Conservation (phyloP, 1,140 invertebrate species). For the Drosophila sucinea region DNA sequence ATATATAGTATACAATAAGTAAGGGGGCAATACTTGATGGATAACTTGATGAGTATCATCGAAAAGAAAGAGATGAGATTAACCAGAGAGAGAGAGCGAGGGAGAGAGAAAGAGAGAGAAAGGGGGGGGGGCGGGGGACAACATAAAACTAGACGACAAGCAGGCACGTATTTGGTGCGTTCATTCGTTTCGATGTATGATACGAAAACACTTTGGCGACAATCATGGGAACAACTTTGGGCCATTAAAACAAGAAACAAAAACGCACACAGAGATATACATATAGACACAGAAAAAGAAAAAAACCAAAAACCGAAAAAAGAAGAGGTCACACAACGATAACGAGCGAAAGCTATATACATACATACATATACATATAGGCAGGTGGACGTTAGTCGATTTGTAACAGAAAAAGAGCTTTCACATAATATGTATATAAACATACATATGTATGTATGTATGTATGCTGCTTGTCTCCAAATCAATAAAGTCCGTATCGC, state of each 20-base stretch:
- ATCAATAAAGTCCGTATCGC: slow-evolving; percentile 72
- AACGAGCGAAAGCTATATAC: slow-evolving; percentile 78
- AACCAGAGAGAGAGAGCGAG: slow-evolving; percentile 55
- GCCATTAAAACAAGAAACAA: slow-evolving; percentile 21
- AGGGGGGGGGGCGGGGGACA: neutral
- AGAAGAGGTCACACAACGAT: slow-evolving; percentile 72
- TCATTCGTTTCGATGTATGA: slow-evolving; percentile 60
- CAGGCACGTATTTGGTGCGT: slow-evolving; percentile 54
- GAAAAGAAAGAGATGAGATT: slow-evolving; percentile 56
- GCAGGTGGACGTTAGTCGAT: slow-evolving; percentile 56
- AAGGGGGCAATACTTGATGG: slow-evolving; percentile 76
- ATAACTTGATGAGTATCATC: slow-evolving; percentile 77
- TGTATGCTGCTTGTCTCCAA: slow-evolving; percentile 39
- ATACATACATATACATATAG: slow-evolving; percentile 34
- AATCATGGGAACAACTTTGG: slow-evolving; percentile 75
- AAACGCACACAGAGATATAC: neutral
- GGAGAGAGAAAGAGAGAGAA: slow-evolving; percentile 58
- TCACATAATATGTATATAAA: slow-evolving; percentile 49
- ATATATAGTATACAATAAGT: neutral
- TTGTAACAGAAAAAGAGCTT: slow-evolving; percentile 75
- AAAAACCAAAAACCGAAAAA: slow-evolving; percentile 56
- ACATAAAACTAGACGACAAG: slow-evolving; percentile 54
- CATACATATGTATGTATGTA: too few species aligned
- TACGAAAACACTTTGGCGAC: slow-evolving; percentile 80
- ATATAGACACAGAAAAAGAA: slow-evolving; percentile 11